Evolutionary conservation across 2,797 vertebrate species (phyloP).

Genomic region (Sciurus carolinensis): DNA sequence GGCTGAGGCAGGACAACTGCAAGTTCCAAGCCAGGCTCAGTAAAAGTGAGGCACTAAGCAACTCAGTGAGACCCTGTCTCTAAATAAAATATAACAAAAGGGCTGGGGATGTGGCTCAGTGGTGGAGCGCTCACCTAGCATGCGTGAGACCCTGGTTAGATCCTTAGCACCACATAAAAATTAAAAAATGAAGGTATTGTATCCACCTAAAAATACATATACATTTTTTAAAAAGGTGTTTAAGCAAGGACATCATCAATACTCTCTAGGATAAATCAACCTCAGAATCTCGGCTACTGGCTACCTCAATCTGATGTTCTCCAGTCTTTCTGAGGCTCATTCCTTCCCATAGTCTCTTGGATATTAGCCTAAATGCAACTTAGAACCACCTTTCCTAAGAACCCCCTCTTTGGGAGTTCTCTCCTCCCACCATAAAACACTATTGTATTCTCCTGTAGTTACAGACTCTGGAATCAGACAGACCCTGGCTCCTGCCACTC

Average conservation of each 20-base stretch:
- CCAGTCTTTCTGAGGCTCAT: not conserved
- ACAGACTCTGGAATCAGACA: not conserved
- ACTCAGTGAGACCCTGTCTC: too few relatives aligned
- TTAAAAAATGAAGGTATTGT: too few relatives aligned
- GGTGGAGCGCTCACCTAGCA: too few relatives aligned
- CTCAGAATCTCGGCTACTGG: not conserved
- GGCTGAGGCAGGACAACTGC: too few relatives aligned
- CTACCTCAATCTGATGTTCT: not conserved
- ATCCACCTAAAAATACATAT: too few relatives aligned
- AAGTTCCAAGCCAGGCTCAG: too few relatives aligned
- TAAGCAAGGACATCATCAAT: constrained; percentile 7
- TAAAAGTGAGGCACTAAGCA: too few relatives aligned
- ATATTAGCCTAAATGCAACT: constrained; percentile 51
- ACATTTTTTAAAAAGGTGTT: not conserved
- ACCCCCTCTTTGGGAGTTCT: constrained; percentile 14
- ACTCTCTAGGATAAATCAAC: not conserved
- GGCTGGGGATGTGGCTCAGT: too few relatives aligned
- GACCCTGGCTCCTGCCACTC: not conserved
- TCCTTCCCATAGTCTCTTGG: not conserved
- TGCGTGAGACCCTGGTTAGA: too few relatives aligned
- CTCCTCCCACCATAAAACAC: not conserved
- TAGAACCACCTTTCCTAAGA: constrained; percentile 37
- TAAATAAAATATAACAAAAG: too few relatives aligned
- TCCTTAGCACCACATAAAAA: too few relatives aligned
- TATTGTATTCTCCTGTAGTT: not conserved